Percentiles rank a stretch among this genome's conserved stretches.
Evolutionary conservation across 2,888 invertebrate genomes (phyloP).

Genomic region (Chrysolina oricalcia): DNA sequence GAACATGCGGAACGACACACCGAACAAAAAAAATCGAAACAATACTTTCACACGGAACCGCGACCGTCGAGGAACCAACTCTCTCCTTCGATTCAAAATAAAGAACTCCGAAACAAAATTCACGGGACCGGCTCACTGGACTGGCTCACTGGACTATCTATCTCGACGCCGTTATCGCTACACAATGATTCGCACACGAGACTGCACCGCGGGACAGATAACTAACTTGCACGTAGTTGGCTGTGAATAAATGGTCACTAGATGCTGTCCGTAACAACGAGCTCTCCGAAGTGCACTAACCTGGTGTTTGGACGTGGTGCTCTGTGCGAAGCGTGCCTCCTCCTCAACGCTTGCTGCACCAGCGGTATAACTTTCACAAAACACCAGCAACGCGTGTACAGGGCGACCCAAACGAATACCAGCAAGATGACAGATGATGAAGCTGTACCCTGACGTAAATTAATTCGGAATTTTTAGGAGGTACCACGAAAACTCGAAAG

Average conservation of each 20-base stretch:
- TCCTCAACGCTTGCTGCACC: slow-evolving; percentile 53
- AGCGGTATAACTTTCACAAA: slow-evolving; percentile 60
- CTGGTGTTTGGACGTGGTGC: slow-evolving; percentile 65
- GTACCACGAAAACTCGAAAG: no score
- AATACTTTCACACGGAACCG: slow-evolving; percentile 29
- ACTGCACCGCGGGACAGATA: neutral
- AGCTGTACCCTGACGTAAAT: no score
- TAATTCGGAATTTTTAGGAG: no score
- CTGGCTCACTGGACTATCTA: slow-evolving; percentile 5
- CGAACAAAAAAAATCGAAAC: slow-evolving; percentile 15
- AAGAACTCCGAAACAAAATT: slow-evolving; percentile 11
- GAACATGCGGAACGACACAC: slow-evolving; percentile 11
- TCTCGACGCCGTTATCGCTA: slow-evolving; percentile 16
- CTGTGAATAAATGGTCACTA: slow-evolving; percentile 26
- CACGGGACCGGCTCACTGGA: no score
- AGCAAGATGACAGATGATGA: neutral
- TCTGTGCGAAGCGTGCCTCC: slow-evolving; percentile 39
- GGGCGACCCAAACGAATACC: slow-evolving; percentile 7
- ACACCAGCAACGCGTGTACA: slow-evolving; percentile 13
- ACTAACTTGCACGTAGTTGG: slow-evolving; percentile 17
- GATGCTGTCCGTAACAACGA: slow-evolving; percentile 50
- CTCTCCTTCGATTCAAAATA: slow-evolving; percentile 13
- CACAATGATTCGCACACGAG: slow-evolving; percentile 15
- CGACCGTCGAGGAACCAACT: slow-evolving; percentile 17
- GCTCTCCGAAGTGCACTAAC: slow-evolving; percentile 67